A percentile compares a stretch with the other conserved stretches of the same genome.
phyloP scores from a whole-genome alignment of 2,797 vertebrate genomes.

The Xerus rutilus region DNA sequence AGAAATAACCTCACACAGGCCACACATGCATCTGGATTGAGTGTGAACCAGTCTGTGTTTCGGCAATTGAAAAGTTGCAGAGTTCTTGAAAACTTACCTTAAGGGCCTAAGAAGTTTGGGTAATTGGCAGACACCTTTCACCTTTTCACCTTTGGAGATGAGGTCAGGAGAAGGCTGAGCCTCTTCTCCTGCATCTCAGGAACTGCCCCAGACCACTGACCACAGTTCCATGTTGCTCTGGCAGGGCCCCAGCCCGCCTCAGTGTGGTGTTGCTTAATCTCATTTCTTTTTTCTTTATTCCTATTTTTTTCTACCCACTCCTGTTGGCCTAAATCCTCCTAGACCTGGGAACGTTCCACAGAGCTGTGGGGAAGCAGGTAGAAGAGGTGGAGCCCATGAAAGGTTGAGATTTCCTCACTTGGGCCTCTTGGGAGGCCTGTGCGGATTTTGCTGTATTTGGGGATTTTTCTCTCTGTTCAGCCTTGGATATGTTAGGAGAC shows the following conservation, averaged over 20 bases:
- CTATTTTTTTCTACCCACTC: constrained; percentile 74
- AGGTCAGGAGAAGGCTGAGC: background rate
- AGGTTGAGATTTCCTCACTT: background rate
- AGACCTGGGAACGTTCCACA: background rate
- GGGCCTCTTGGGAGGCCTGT: background rate
- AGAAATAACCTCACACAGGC: background rate
- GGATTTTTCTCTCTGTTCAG: background rate
- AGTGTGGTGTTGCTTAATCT: constrained; percentile 23
- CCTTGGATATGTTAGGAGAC: background rate
- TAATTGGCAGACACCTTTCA: background rate
- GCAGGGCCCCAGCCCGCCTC: background rate
- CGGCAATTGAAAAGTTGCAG: background rate
- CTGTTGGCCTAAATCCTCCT: constrained; percentile 44
- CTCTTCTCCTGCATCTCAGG: no score
- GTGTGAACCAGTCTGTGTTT: background rate
- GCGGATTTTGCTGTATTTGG: background rate
- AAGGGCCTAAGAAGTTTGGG: background rate
- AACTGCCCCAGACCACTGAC: background rate
- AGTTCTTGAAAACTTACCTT: background rate
- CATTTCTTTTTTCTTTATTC: constrained; percentile 76
- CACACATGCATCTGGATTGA: background rate
- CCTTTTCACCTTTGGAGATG: background rate
- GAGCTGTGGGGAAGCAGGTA: background rate
- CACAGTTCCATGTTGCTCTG: background rate
- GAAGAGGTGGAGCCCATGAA: background rate